Evolutionary conservation across 2,113 vertebrate genomes (phyloP).

Genomic region (Dipodomys stephensi): DNA sequence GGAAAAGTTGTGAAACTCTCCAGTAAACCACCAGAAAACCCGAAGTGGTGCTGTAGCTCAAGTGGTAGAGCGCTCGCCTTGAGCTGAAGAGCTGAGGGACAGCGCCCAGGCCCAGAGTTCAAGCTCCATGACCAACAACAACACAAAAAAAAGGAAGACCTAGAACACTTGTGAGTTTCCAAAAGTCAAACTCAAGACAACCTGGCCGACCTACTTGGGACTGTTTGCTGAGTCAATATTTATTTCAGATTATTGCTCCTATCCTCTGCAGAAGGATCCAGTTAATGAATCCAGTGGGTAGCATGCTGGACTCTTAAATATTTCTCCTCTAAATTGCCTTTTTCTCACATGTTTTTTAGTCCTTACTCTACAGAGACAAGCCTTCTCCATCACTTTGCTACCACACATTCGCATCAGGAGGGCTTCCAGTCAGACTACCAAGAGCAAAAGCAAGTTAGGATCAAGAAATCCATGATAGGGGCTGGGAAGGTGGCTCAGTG

Average conservation of each 20-base stretch:
- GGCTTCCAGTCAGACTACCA: background rate
- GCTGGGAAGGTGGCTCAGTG: too few relatives aligned
- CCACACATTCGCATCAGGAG: background rate
- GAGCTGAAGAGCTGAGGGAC: too few relatives aligned
- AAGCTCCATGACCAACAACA: too few relatives aligned
- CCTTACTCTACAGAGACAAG: background rate
- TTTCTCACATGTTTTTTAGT: background rate
- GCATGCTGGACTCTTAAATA: background rate
- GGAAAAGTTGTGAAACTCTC: too few relatives aligned
- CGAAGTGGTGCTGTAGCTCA: too few relatives aligned
- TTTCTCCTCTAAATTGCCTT: background rate
- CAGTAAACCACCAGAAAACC: too few relatives aligned
- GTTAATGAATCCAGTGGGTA: background rate
- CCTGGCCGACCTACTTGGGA: background rate
- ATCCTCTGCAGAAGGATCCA: background rate
- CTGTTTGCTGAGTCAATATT: background rate
- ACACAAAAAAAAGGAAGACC: too few relatives aligned
- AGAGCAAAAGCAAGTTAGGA: too few relatives aligned
- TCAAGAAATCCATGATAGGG: too few relatives aligned
- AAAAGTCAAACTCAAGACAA: background rate
- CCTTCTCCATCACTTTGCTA: background rate
- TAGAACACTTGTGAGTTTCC: background rate
- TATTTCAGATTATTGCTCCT: background rate
- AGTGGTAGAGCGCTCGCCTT: too few relatives aligned
- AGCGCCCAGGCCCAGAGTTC: too few relatives aligned